Conservation (phyloP, 2,888 invertebrate genomes). For the Lypha dubia region DNA sequence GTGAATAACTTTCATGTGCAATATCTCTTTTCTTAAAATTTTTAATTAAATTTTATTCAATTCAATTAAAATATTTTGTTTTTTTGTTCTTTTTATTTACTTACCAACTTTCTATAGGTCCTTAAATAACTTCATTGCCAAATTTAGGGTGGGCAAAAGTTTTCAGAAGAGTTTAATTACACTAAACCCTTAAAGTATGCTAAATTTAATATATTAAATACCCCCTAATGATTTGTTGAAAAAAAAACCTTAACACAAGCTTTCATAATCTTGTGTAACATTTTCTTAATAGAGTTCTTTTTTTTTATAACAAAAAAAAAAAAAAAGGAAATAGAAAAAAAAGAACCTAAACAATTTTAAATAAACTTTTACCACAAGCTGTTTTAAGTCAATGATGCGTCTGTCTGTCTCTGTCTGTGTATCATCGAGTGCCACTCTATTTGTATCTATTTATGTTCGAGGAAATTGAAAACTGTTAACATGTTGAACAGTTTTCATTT, state of each 20-base stretch:
- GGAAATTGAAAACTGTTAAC: slow-evolving; percentile 63
- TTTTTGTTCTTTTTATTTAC: background rate
- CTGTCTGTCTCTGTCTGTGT: slow-evolving; percentile 4
- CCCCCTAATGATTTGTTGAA: background rate
- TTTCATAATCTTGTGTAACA: background rate
- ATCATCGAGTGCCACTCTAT: background rate
- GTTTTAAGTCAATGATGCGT: slow-evolving; percentile 24
- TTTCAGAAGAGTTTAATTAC: background rate
- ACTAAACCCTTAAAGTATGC: slow-evolving; percentile 18
- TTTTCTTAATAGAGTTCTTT: background rate
- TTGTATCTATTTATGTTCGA: slow-evolving; percentile 26
- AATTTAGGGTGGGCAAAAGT: no score
- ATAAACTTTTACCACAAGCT: slow-evolving; percentile 16
- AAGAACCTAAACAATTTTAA: no score
- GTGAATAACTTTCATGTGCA: no score
- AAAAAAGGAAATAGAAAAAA: background rate
- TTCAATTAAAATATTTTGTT: background rate
- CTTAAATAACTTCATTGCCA: no score
- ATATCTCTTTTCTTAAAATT: background rate
- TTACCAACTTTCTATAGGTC: background rate
- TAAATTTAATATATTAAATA: background rate
- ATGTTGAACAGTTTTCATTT: slow-evolving; percentile 59
- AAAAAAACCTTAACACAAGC: background rate
- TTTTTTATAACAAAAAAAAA: background rate
- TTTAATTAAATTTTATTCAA: background rate